phyloP scores from a whole-genome alignment of 2,888 invertebrate species.

The Cephalotes varians region DNA sequence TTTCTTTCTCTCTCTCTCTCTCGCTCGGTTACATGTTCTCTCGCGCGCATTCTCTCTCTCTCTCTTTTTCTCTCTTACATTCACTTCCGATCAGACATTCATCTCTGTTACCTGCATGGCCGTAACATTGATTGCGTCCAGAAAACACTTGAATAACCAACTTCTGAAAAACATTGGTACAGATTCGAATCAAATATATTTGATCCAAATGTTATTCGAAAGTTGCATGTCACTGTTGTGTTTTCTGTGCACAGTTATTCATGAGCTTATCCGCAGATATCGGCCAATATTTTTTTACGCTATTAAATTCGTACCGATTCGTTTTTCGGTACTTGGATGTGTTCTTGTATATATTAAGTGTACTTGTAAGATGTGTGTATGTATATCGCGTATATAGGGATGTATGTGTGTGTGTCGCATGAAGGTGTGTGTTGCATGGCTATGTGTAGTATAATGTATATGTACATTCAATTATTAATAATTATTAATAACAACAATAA shows the following conservation, averaged over 20 bases:
- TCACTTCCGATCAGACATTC: slow-evolving; percentile 62
- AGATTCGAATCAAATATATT: not conserved
- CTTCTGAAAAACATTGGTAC: not conserved
- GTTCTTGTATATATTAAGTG: slow-evolving; percentile 23
- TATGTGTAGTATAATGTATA: slow-evolving; percentile 82
- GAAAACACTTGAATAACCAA: slow-evolving; percentile 16
- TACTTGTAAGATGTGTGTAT: not conserved
- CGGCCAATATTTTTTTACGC: slow-evolving; percentile 66
- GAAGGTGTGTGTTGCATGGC: slow-evolving; percentile 58
- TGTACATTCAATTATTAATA: slow-evolving; percentile 85
- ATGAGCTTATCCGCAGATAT: slow-evolving; percentile 71
- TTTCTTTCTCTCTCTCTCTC: slow-evolving; percentile 1
- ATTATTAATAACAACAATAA: slow-evolving; percentile 86
- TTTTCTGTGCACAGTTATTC: slow-evolving; percentile 41
- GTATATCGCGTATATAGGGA: not conserved
- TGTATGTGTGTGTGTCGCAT: not conserved
- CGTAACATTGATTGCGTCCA: slow-evolving; percentile 60
- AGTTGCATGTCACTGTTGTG: not conserved
- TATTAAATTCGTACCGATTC: slow-evolving; percentile 65
- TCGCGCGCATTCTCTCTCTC: not conserved
- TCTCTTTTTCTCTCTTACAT: slow-evolving; percentile 35
- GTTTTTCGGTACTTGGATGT: slow-evolving; percentile 58
- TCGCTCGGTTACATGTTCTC: not conserved
- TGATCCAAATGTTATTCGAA: not conserved
- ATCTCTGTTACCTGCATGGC: slow-evolving; percentile 70